Conservation (phyloP, 2,888 invertebrate species). For the Matsumyia berberina region DNA sequence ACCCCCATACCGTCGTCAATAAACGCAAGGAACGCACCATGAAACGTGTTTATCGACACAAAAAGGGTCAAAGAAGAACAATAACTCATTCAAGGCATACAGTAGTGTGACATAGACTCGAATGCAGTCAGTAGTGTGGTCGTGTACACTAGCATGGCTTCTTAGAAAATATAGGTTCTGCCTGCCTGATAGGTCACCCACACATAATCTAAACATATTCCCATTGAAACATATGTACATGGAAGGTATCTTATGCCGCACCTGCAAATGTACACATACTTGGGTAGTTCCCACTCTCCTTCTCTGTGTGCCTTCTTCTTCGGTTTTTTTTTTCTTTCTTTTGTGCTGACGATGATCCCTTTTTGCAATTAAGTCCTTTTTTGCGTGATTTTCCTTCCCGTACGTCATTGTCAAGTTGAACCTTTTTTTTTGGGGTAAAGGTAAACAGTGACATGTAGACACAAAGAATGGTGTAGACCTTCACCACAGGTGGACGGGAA, state of each 20-base stretch:
- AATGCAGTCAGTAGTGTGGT: conserved; percentile 32
- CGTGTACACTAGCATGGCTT: conserved; percentile 54
- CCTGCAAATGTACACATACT: conserved; percentile 22
- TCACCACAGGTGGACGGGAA: conserved; percentile 23
- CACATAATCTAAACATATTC: conserved; percentile 56
- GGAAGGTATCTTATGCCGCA: conserved; percentile 9
- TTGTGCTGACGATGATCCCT: conserved; percentile 20
- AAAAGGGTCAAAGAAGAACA: conserved; percentile 41
- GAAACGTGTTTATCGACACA: conserved; percentile 43
- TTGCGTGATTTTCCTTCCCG: conserved; percentile 14
- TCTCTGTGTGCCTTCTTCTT: conserved; percentile 16
- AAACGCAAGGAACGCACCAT: conserved; percentile 22
- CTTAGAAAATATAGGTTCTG: conserved; percentile 53
- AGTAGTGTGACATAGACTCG: conserved; percentile 45
- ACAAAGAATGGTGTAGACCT: conserved; percentile 35
- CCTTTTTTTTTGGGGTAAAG: conserved; percentile 31
- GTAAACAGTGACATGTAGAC: conserved; percentile 24
- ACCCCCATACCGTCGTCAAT: conserved; percentile 4
- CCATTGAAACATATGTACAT: background rate
- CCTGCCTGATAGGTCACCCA: conserved; percentile 55
- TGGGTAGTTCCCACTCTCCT: background rate
- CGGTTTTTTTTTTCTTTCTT: background rate
- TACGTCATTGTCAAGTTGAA: conserved; percentile 45
- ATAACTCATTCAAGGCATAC: background rate
- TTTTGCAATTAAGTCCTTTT: conserved; percentile 35